Base-by-base conservation (phyloP, 1,140 invertebrate genomes). In the Schlechtendalia chinensis region DNA sequence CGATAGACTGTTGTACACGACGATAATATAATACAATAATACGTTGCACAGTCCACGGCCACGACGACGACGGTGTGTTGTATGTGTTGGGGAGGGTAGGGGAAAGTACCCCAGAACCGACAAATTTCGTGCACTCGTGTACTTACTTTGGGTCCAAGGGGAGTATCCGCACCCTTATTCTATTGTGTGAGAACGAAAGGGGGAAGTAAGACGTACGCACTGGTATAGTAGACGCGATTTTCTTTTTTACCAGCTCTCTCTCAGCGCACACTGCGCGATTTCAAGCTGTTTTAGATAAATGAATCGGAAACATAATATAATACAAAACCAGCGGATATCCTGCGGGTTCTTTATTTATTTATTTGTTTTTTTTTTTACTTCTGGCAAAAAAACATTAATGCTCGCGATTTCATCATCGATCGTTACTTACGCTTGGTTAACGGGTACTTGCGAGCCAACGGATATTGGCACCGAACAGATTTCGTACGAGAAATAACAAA, bases 201-300 rank as follows among this genome's bases (percentile, higher is more conserved):
- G 69, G 50, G 69, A 29, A 19, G 69, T 72, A 72, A 72, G 69
- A 72, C 27, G n/a, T n/a, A n/a, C n/a, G n/a, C n/a, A 19, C 24
- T 24, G 11, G 24, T 72, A 27, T 22, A 65, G 10, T 22, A 65
- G 10, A 50, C 47, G 14, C 14, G 47, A 50, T 19, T 50, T 69
- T 50, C 67, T 69, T 54, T 16, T 22, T 39, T 8, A 4, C 32
- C 8, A 3, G 8, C 32, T 39, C 32, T 39, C 32, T 39, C 32
- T 39, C 32, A 4, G 3, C 32, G 8, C 32, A 39, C 8, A 29
- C 50, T 29, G 17, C 8, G 14, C 50, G 69, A 54, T 72, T 24
- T 72, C 69, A 54, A 72, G 69, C 69, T 54, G 69, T 72, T 72
- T 54, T n/a, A 29, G 50, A 72, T 72, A 54, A 72, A 54, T 29